Percentiles rank a stretch among this genome's conserved stretches.
These are phyloP conservation scores for Pelodytes ibericus DNA, from an alignment of 2,797 vertebrate species.

Conservation along the genomic window DNA sequence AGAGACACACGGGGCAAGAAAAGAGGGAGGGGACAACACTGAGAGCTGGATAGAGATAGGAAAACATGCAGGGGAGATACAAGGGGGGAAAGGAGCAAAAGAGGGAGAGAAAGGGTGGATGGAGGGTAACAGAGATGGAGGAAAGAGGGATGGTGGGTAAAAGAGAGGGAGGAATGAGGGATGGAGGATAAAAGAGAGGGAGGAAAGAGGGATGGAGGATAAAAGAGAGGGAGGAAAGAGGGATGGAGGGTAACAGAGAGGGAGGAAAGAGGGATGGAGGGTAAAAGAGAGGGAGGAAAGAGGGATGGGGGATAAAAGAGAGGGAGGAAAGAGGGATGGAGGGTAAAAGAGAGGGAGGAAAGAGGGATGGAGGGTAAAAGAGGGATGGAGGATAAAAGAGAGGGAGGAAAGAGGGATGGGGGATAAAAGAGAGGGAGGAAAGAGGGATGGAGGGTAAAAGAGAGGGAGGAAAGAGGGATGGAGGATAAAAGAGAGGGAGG, in stretches of 20 bases:
- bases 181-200: too few species aligned
- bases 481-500: background rate
- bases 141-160: background rate
- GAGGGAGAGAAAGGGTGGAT: background rate
- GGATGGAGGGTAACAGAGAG: background rate
- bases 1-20: too few species aligned
- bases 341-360: background rate
- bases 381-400: background rate
- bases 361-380: background rate
- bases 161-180: background rate
- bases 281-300: too few species aligned
- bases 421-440: background rate
- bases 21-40: too few species aligned
- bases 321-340: background rate
- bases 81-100: background rate
- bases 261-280: background rate
- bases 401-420: too few species aligned
- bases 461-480: background rate
- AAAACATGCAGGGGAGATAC: too few species aligned
- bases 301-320: background rate
- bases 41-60: background rate
- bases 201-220: too few species aligned
- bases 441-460: background rate
- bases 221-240: background rate
- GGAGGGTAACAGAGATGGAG: too few species aligned